Evolutionary conservation across 2,888 invertebrate species (phyloP), one percentile per base, ranked within the genome.

Genomic region (Lacanobia oleracea): DNA sequence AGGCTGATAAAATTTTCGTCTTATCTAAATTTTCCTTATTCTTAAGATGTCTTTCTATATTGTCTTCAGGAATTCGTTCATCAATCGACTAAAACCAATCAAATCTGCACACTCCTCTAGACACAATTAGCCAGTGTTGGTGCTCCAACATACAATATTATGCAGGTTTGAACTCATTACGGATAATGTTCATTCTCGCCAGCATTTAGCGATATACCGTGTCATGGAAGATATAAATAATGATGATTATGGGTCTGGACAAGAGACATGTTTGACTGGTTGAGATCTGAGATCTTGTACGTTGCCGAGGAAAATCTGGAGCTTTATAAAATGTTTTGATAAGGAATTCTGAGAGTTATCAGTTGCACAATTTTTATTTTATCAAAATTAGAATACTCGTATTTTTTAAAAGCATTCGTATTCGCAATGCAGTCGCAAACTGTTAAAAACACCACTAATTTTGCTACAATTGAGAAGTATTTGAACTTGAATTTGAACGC

Each of bases 131-230:
- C 62, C 33, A 56, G 59, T 69, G 67, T 73, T 48, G 68, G 67
- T 53, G 43, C 8, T 61, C 57, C 50, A 54, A 77, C 65, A 48
- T 50, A 27, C 3, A 14, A 64, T n/a, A 77, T 70, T 57, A 73
- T 45, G 51, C 53, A 51, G 59, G 21, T 61, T 65, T 62, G 53
- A 65, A 72, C 75, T 74, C 60, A 84, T 85, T 83, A 84, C 16
- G 18, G 16, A 66, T 83, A 75, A 79, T 83, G 43, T 72, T 51
- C 50, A 57, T 56, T 77, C 84, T 65, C 51, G 27, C 40, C 33
- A 56, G 37, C 56, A 83, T 83, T 83, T 77, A 83, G 48, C 66
- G 27, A 72, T 62, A 75, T 60, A 48, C 37, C 72, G 60, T 79
- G 69, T 70, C 77, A 80, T 67, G 65, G 43, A 63, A 60, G 12